These are phyloP conservation scores for Kobus ellipsiprymnus DNA, from an alignment of 2,113 vertebrate genomes.

Conservation along the genomic window DNA sequence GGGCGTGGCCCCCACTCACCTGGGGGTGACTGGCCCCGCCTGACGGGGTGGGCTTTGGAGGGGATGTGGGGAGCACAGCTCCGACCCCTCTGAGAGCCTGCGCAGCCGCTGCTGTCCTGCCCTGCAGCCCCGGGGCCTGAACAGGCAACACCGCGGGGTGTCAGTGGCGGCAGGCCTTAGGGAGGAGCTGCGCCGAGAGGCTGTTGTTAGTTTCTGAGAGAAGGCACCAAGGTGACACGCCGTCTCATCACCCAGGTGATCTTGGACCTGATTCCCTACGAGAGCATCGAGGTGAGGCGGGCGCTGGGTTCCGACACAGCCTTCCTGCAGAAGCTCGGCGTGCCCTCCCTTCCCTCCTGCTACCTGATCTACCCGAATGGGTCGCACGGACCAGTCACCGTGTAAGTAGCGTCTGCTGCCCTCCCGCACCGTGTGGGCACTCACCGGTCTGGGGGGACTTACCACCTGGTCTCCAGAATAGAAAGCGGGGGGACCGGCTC, in stretches of 20 bases:
- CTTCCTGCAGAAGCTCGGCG: conserved; percentile 84
- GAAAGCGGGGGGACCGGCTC: not conserved
- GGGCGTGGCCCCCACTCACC: not conserved
- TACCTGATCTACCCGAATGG: conserved; percentile 90
- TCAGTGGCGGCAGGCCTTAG: rapidly evolving
- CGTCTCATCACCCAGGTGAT: conserved; percentile 83
- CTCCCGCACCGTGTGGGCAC: rapidly evolving
- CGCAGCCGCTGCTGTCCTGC: too few species aligned
- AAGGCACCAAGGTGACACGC: rapidly evolving
- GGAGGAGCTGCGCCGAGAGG: rapidly evolving
- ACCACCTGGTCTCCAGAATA: not conserved
- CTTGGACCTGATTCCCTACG: conserved; percentile 89
- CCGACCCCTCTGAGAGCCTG: not conserved
- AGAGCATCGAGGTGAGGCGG: conserved; percentile 85
- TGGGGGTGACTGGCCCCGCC: not conserved
- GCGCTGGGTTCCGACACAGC: conserved; percentile 79
- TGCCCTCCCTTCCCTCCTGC: conserved; percentile 82
- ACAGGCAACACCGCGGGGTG: too few species aligned
- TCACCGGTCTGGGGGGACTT: not conserved
- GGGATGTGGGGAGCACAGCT: not conserved
- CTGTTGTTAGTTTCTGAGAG: rapidly evolving
- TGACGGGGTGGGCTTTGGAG: not conserved
- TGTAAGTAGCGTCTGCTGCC: conserved; percentile 79
- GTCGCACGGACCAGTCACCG: conserved; percentile 81
- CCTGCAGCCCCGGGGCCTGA: rapidly evolving